These are phyloP conservation scores for Pseudopleuronectes americanus DNA, from an alignment of 2,797 vertebrate genomes.

Conservation along the genomic window DNA sequence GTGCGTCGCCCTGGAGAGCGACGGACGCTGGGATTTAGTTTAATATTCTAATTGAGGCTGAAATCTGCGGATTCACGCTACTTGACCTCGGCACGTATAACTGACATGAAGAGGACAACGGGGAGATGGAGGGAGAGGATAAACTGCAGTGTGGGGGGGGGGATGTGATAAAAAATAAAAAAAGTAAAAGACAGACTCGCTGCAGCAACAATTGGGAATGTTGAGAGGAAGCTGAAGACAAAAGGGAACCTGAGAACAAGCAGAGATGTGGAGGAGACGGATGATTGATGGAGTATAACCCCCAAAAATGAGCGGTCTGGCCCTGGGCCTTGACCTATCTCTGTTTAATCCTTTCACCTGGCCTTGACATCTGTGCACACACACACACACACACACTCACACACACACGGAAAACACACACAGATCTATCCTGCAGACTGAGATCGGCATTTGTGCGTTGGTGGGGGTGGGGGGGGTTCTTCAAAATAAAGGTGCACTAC, in stretches of 20 bases:
- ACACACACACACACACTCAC: background rate
- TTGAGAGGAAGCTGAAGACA: background rate
- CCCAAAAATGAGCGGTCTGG: conserved; percentile 22
- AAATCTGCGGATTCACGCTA: conserved; percentile 40
- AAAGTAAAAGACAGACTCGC: conserved; percentile 6
- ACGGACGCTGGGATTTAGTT: conserved; percentile 20
- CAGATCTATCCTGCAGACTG: background rate
- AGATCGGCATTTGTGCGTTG: background rate
- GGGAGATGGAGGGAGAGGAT: conserved; percentile 3
- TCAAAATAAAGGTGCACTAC: background rate
- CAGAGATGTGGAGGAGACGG: conserved; percentile 40
- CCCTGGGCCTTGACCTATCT: conserved; percentile 49
- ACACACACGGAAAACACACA: conserved; percentile 16
- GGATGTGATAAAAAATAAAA: conserved; percentile 1
- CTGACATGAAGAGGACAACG: conserved; percentile 39
- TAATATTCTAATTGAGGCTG: conserved; percentile 33
- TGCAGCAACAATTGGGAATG: conserved; percentile 15
- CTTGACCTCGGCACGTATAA: conserved; percentile 54
- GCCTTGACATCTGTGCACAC: conserved; percentile 29
- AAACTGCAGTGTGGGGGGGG: background rate
- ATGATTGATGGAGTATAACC: conserved; percentile 45
- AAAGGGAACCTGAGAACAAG: conserved; percentile 36
- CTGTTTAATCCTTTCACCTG: conserved; percentile 60
- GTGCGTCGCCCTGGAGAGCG: conserved; percentile 38
- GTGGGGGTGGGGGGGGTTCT: too few relatives aligned